Conservation (phyloP, 2,888 invertebrate genomes). For the Hanleya hanleyi region DNA sequence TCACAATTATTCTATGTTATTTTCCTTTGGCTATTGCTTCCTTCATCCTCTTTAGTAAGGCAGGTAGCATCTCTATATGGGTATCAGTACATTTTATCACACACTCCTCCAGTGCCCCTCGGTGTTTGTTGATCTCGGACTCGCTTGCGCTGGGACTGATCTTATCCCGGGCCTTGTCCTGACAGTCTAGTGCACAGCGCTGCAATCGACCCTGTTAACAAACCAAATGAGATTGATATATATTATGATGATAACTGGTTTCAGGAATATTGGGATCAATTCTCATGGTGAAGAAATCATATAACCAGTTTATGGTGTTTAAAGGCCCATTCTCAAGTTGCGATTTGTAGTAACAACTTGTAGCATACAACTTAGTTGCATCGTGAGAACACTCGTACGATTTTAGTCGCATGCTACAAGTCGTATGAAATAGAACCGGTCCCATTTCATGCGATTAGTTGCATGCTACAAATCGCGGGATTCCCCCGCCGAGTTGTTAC, state of each 20-base stretch:
- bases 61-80: conserved; percentile 85
- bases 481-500: too few species aligned
- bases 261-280: background rate
- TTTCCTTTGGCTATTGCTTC: conserved; percentile 40
- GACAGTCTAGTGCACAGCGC: conserved; percentile 93
- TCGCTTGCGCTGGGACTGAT: conserved; percentile 84
- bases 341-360: too few species aligned
- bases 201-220: conserved; percentile 85
- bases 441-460: too few species aligned
- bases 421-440: too few species aligned
- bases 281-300: background rate
- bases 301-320: too few species aligned
- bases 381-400: too few species aligned
- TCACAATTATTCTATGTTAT: too few species aligned
- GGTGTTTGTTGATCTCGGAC: conserved; percentile 81
- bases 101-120: conserved; percentile 87
- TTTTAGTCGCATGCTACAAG: too few species aligned
- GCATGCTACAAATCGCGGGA: too few species aligned
- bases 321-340: too few species aligned
- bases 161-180: conserved; percentile 87
- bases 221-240: background rate
- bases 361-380: too few species aligned
- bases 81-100: conserved; percentile 91
- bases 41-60: conserved; percentile 75
- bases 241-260: background rate